Conservation (phyloP, 2,797 vertebrate species). For the Neopelma chrysocephalum region DNA sequence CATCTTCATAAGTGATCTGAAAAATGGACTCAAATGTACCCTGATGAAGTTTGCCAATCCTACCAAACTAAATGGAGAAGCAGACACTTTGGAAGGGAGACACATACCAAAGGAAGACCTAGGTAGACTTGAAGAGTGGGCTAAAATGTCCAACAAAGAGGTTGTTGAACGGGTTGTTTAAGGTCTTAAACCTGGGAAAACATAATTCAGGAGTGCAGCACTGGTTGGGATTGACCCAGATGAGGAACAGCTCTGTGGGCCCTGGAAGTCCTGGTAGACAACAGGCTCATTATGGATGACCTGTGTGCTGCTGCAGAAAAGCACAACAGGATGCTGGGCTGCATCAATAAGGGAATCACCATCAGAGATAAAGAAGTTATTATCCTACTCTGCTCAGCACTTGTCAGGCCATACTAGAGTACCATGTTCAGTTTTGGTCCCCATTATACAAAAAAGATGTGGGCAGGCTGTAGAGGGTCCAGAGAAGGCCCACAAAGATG, state of each 20-base stretch:
- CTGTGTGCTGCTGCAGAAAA: background rate
- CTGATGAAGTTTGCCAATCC: no score
- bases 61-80: no score
- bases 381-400: background rate
- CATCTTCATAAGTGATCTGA: background rate
- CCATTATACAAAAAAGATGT: background rate
- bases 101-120: background rate
- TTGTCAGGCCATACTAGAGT: background rate
- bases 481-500: background rate
- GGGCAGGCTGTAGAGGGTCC: background rate
- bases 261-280: background rate
- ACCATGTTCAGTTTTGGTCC: background rate
- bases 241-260: background rate
- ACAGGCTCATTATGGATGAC: background rate
- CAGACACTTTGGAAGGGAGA: background rate
- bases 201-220: background rate
- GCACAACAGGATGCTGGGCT: background rate
- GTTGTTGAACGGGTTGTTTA: no score
- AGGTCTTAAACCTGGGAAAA: background rate
- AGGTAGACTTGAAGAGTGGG: background rate
- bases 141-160: background rate
- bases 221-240: background rate
- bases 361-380: background rate
- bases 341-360: background rate
- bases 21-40: no score